phyloP scores from a whole-genome alignment of 92 coral and sea anemone genomes.

The Nematostella vectensis region DNA sequence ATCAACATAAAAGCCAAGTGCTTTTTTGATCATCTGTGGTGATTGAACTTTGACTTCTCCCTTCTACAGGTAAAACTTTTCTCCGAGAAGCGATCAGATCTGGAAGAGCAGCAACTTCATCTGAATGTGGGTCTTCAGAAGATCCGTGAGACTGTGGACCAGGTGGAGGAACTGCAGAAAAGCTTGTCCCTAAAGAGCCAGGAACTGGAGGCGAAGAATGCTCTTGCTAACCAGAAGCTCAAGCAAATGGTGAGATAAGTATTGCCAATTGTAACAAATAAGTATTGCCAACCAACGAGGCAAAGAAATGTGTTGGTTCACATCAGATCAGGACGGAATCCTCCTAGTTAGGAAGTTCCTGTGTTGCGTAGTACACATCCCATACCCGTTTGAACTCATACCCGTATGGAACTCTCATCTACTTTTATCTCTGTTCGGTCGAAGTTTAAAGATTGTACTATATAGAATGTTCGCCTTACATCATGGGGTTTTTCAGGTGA shows the following conservation, averaged over 20 bases:
- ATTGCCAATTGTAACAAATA: background rate
- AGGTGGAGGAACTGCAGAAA: slow-evolving; percentile 96
- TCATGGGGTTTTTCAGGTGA: slow-evolving; percentile 72
- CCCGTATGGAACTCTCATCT: too few relatives aligned
- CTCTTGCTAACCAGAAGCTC: slow-evolving; percentile 94
- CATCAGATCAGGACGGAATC: too few relatives aligned
- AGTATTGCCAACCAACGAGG: too few relatives aligned
- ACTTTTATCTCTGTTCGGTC: too few relatives aligned
- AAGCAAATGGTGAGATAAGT: slow-evolving; percentile 79
- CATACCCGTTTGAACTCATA: too few relatives aligned
- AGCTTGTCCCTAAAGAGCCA: slow-evolving; percentile 98
- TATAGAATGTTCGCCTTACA: too few relatives aligned
- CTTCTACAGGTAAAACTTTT: slow-evolving; percentile 74
- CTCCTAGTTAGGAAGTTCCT: too few relatives aligned
- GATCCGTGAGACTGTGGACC: slow-evolving; percentile 96
- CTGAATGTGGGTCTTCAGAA: slow-evolving; percentile 94
- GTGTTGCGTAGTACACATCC: too few relatives aligned
- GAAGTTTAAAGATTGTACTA: too few relatives aligned
- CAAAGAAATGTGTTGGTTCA: too few relatives aligned
- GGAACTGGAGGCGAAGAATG: slow-evolving; percentile 96
- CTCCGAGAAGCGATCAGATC: slow-evolving; percentile 95
- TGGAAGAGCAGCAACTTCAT: slow-evolving; percentile 96
- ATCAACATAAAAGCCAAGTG: too few relatives aligned
- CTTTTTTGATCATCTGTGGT: too few relatives aligned
- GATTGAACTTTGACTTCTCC: background rate